Percentiles rank a stretch among this genome's conserved stretches.
phyloP scores from a whole-genome alignment of 2,113 vertebrate species.

The Phalacrocorax aristotelis region DNA sequence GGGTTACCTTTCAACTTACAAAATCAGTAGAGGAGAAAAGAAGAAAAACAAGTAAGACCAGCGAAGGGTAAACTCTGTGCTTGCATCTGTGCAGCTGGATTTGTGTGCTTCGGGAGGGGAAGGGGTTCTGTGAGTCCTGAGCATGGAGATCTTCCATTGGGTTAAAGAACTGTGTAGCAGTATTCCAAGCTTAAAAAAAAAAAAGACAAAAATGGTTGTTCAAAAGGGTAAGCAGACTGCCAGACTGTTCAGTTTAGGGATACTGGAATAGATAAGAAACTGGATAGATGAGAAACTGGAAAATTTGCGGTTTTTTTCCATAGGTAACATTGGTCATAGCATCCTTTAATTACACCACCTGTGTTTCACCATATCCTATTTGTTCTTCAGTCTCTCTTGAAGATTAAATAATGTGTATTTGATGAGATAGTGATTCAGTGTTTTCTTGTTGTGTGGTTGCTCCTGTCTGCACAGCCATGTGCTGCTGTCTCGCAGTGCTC shows the following conservation, averaged over 20 bases:
- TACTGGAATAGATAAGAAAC: neutral
- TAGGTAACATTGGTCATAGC: neutral
- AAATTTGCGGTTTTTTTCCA: neutral
- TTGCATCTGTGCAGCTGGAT: neutral
- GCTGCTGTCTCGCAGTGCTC: neutral
- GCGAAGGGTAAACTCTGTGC: neutral
- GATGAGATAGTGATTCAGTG: neutral
- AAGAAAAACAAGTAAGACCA: neutral
- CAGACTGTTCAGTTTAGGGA: neutral
- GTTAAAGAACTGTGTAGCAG: neutral
- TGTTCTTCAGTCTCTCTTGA: neutral
- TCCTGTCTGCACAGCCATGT: neutral
- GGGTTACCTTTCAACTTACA: neutral
- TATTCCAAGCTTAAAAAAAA: neutral
- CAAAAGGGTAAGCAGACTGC: neutral
- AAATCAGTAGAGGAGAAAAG: neutral
- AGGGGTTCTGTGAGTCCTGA: neutral
- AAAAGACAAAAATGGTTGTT: neutral
- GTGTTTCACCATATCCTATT: neutral
- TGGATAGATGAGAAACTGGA: neutral
- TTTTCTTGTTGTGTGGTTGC: neutral
- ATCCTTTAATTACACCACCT: neutral
- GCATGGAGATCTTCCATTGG: accelerated
- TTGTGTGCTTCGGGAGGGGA: neutral
- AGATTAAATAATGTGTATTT: neutral